Evolutionary conservation across 2,113 vertebrate species (phyloP).

Genomic region (Rattus norvegicus): GRCr8 NC_086037.1:32191001-32191500

Average conservation of each 20-base stretch:
- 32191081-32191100: neutral
- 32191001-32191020: neutral
- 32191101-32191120: conserved; percentile 8
- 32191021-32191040: neutral
- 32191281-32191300: neutral
- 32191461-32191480: neutral
- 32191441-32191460: neutral
- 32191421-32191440: neutral
- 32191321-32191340: neutral
- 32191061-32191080: neutral
- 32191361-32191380: neutral
- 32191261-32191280: too few species aligned
- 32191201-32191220: neutral
- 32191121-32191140: neutral
- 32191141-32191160: neutral
- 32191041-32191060: neutral
- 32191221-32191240: neutral
- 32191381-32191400: neutral
- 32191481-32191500: neutral
- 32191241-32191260: too few species aligned
- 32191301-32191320: neutral
- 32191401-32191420: neutral
- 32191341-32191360: neutral
- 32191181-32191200: neutral
- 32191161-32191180: neutral